Base-by-base conservation (phyloP, 2,888 invertebrate species). In the Latheticus oryzae region DNA sequence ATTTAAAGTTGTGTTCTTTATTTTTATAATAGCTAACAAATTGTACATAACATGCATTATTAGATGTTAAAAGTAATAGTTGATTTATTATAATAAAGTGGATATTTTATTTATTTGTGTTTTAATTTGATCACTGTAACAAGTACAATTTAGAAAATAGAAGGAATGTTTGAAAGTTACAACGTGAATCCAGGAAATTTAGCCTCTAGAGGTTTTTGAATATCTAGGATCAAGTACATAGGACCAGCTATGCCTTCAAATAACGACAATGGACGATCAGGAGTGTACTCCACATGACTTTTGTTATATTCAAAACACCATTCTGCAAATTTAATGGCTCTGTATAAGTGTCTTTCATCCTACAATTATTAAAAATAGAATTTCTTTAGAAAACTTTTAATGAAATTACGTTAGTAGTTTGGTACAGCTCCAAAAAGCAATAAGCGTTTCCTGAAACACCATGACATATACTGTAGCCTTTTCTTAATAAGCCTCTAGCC, bases 371-470 rank as follows among this genome's bases (percentile, higher is more conserved):
- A 12, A 13, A 45, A 3, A n/a, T 1, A 11, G 9, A 43, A 17
- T 8, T 55, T 19, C 15, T 11, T 12, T 1, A 13, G n/a, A 11
- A 12, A 32, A 21, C 11, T n/a, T n/a, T n/a, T n/a, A n/a, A 24
- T 28, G 19, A 45, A 9, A 42, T 71, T 77, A 87, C 88, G 74
- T 85, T 83, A 1, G 93, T 94, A n/a, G 83, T 80, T 76, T 91
- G 89, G 74, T 86, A 94, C 16, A 95, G 77, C 64, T 86, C 83
- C 45, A 95, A 79, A 73, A 95, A 91, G 4, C 89, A 83, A 72
- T 94, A 95, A 1, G 88, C 93, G 79, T 95, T 95, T 53, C 95
- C 95, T 61, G 92, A 83, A 2, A 90, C 88, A 1, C 95, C 95
- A 73, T 95, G 95, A 72, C 95, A 95, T 11, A 95, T 78, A 57